phyloP scores from a whole-genome alignment of 2,888 invertebrate species.

The Morpho helenor region DNA sequence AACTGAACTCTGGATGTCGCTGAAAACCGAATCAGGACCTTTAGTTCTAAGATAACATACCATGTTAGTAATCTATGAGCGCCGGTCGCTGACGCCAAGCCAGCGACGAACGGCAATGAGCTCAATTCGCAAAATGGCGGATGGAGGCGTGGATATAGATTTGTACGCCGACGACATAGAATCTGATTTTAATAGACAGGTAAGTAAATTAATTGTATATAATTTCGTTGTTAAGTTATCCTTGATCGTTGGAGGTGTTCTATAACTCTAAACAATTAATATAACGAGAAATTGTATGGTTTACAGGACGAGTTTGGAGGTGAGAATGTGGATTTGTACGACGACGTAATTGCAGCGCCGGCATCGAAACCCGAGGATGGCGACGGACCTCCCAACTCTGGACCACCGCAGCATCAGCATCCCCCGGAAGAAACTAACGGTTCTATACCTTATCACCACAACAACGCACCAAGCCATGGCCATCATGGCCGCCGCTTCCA shows the following conservation, averaged over 20 bases:
- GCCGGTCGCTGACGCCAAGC: too few species aligned
- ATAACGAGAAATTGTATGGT: conserved; percentile 5
- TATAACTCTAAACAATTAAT: background rate
- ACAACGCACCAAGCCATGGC: conserved; percentile 85
- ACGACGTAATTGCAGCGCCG: conserved; percentile 94
- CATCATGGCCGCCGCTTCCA: conserved; percentile 91
- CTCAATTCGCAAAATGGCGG: conserved; percentile 86
- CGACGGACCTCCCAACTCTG: conserved; percentile 78
- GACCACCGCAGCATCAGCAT: conserved; percentile 71
- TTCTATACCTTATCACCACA: conserved; percentile 81
- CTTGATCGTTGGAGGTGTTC: background rate
- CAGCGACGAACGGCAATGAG: background rate
- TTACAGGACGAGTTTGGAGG: conserved; percentile 89
- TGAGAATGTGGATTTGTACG: conserved; percentile 95
- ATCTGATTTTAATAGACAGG: conserved; percentile 88
- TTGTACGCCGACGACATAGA: conserved; percentile 98
- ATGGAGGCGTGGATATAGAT: conserved; percentile 96
- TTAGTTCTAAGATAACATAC: too few species aligned
- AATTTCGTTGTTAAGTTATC: background rate
- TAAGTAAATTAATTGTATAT: conserved; percentile 41
- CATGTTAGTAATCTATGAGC: too few species aligned
- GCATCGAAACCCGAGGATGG: conserved; percentile 80
- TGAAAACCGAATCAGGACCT: too few species aligned
- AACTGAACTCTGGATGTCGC: too few species aligned
- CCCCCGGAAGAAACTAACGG: conserved; percentile 84